phyloP scores from a whole-genome alignment of 1,140 invertebrate genomes.

The Pseudomyrmex pallidus region DNA sequence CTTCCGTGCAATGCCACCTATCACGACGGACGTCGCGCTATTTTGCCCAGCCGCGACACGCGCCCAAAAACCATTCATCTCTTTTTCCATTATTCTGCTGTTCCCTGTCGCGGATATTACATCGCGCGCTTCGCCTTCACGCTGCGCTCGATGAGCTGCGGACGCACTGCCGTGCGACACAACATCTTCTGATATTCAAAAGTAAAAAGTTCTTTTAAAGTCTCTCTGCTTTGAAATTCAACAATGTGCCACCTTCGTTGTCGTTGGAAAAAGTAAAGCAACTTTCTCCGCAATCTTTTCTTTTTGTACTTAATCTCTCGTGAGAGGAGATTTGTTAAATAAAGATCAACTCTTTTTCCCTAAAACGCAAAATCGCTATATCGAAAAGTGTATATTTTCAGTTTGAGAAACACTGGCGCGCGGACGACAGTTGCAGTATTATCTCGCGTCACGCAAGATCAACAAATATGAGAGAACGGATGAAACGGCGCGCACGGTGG shows the following conservation, averaged over 20 bases:
- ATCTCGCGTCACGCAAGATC: constrained; percentile 58
- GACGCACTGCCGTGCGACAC: not conserved
- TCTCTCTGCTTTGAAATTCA: not conserved
- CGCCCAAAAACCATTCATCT: constrained; percentile 63
- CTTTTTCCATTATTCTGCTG: constrained; percentile 70
- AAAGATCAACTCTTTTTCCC: no score
- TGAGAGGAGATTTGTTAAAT: no score
- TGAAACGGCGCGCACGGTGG: constrained; percentile 20
- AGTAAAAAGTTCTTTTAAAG: not conserved
- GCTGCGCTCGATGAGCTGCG: constrained; percentile 21
- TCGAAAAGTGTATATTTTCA: not conserved
- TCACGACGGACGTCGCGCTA: constrained; percentile 55
- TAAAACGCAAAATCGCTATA: not conserved
- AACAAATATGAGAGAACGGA: constrained; percentile 38
- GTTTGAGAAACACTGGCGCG: constrained; percentile 23
- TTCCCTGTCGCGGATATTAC: constrained; percentile 25
- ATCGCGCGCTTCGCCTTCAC: constrained; percentile 32
- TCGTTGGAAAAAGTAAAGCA: no score
- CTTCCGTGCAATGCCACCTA: constrained; percentile 62
- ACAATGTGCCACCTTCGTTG: no score
- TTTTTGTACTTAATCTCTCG: no score
- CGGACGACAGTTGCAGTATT: constrained; percentile 31
- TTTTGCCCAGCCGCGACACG: constrained; percentile 21
- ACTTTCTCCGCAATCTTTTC: no score
- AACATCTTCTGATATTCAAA: constrained; percentile 10